Evolutionary conservation across 2,888 invertebrate species (phyloP), one percentile per base, ranked within the genome.

Genomic region (Drosophila lutescens): DNA sequence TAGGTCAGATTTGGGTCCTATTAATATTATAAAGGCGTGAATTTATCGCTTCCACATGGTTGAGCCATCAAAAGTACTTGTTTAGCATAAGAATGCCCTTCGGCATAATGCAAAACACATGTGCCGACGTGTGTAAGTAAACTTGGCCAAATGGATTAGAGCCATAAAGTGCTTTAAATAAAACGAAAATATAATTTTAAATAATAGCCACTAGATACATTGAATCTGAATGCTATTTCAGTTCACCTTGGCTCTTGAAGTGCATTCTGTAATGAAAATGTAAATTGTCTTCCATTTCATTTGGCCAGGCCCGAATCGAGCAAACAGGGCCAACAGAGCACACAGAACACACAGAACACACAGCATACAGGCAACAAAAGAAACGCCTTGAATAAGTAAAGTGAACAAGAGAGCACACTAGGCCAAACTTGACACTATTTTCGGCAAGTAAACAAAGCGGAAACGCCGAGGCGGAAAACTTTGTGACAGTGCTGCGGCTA

Each of bases 401-500:
- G 54, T 59, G 41, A 55, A 56, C 68, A 68, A 75, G 78, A 60
- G 74, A 68, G 68, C 54, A 70, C 61, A 76, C 69, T 71, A 56
- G 51, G 51, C 77, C 77, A 66, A 77, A 83, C 80, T 80, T 80
- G 80, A 77, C 80, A 80, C 85, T 74, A 66, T 81, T 86, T 60
- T 72, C 55, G 49, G 60, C 62, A 46, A 83, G 55, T 61, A 60
- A 54, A 75, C 53, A 62, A 69, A 67, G 53, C 60, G 71, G 59
- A 67, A 82, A 62, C 54, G 30, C 43, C 54, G 41, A 58, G 74
- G 59, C 60, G 68, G 57, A 74, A 80, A 69, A 78, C 66, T 78
- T 76, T 83, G 59, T 80, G 73, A 80, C 81, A 84, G 66, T 78
- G 70, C 57, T 41, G 41, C 36, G 38, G 44, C 57, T 41, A 58